Conservation (phyloP, 2,113 vertebrate species). For the Limnothrissa miodon region DNA sequence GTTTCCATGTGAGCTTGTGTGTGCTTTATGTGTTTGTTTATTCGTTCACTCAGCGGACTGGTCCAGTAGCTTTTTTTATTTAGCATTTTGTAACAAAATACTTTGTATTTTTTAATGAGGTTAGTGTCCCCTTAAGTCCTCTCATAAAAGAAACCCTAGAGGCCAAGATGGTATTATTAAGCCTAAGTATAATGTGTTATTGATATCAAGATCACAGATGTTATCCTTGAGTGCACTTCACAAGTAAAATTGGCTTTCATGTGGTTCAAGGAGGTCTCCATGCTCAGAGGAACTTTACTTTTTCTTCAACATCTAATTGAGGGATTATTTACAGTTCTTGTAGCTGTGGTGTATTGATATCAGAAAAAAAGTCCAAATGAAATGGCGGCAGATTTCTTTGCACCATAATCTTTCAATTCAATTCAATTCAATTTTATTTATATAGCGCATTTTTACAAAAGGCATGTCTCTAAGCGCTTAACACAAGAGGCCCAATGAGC, state of each 20-base stretch:
- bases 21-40: neutral
- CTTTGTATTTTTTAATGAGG: conserved; percentile 28
- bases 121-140: neutral
- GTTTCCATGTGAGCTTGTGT: neutral
- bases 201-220: conserved; percentile 26
- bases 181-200: conserved; percentile 24
- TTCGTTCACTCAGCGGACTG: neutral
- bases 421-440: too few species aligned
- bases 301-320: neutral
- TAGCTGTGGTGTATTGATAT: neutral
- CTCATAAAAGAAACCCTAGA: conserved; percentile 11
- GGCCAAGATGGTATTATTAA: neutral
- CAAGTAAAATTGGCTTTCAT: conserved; percentile 18
- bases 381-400: neutral
- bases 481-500: too few species aligned
- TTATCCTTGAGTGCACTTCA: conserved; percentile 26
- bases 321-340: conserved; percentile 8
- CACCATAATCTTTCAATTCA: neutral
- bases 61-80: neutral
- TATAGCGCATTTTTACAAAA: too few species aligned
- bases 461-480: too few species aligned
- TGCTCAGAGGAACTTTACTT: neutral
- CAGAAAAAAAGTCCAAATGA: neutral
- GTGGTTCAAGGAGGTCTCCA: conserved; percentile 5
- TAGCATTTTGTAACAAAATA: conserved; percentile 9